Evolutionary conservation across 2,888 invertebrate genomes (phyloP).

Genomic region (Teinopalpus imperialis): DNA sequence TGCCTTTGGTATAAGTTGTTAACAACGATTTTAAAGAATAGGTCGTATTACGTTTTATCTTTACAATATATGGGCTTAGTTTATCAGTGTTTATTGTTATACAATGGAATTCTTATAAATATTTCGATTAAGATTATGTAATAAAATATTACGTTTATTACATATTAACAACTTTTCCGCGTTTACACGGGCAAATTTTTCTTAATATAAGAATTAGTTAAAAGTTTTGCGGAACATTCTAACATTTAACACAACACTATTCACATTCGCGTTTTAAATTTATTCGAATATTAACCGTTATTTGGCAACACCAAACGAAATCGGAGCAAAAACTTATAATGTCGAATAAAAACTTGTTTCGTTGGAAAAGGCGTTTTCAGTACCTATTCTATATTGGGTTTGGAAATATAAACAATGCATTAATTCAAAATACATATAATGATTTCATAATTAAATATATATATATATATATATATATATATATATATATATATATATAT

Average conservation of each 20-base stretch:
- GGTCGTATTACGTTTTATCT: conserved; percentile 11
- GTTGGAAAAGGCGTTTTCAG: background rate
- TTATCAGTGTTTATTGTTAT: conserved; percentile 19
- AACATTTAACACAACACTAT: background rate
- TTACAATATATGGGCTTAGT: background rate
- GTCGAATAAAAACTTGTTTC: conserved; percentile 6
- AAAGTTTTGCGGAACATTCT: too few relatives aligned
- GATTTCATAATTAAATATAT: too few relatives aligned
- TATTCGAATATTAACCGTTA: conserved; percentile 5
- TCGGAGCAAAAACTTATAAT: background rate
- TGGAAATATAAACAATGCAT: background rate
- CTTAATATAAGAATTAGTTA: too few relatives aligned
- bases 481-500: too few relatives aligned
- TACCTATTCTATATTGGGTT: background rate
- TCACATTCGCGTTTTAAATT: background rate
- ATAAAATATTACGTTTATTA: too few relatives aligned
- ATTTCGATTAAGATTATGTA: background rate
- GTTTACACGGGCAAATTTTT: too few relatives aligned
- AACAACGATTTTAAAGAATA: background rate
- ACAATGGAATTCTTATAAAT: background rate
- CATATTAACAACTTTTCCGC: too few relatives aligned
- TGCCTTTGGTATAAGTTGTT: background rate
- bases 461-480: too few relatives aligned
- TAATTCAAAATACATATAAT: too few relatives aligned
- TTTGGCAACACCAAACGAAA: conserved; percentile 11